These are phyloP conservation scores for Sarcoramphus papa DNA, from an alignment of 2,797 vertebrate species.

Conservation along the genomic window DNA sequence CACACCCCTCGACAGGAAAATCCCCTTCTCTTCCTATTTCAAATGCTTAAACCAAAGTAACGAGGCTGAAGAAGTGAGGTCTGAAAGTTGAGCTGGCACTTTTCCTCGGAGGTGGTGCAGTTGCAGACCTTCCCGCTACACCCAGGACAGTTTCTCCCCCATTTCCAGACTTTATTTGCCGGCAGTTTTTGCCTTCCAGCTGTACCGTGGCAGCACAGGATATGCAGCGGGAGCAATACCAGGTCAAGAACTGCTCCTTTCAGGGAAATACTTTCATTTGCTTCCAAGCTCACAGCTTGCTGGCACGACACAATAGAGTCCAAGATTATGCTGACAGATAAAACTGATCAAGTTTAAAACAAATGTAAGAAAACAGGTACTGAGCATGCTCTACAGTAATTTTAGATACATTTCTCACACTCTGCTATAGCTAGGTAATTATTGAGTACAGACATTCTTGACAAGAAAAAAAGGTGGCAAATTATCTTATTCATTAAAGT, in stretches of 20 bases:
- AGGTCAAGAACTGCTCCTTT: background rate
- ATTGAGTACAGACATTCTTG: fast-evolving
- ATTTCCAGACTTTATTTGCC: fast-evolving
- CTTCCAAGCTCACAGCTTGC: background rate
- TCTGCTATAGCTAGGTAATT: background rate
- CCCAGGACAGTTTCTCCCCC: background rate
- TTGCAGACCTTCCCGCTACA: background rate
- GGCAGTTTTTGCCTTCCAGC: background rate
- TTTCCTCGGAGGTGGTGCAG: background rate
- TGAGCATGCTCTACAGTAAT: fast-evolving
- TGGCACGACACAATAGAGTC: background rate
- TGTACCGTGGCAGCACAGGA: fast-evolving
- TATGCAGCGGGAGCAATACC: background rate
- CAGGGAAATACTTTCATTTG: background rate
- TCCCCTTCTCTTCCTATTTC: background rate
- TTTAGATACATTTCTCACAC: background rate
- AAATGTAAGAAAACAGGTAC: fast-evolving
- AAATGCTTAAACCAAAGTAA: fast-evolving
- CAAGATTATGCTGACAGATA: background rate
- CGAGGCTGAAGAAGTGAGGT: fast-evolving
- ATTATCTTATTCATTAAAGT: background rate
- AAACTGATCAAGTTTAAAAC: background rate
- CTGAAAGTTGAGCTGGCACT: background rate
- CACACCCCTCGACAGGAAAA: background rate
- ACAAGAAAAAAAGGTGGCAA: background rate